Conservation (phyloP, 2,888 invertebrate genomes). For the Euphydryas editha region DNA sequence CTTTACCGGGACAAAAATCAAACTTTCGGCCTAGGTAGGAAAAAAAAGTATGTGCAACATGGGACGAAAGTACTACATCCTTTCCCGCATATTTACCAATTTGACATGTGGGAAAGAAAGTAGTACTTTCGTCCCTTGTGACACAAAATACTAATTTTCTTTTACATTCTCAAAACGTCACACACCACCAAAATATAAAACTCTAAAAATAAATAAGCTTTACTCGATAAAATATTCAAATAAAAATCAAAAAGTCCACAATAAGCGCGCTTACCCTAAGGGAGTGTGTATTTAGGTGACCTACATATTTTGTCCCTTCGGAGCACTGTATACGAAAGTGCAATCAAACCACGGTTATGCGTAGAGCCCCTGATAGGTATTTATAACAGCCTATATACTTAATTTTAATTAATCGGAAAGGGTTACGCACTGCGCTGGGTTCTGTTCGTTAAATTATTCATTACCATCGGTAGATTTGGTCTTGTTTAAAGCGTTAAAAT, state of each 20-base stretch:
- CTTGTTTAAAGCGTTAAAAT: not conserved
- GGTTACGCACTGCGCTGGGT: not conserved
- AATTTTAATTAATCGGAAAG: constrained; percentile 32
- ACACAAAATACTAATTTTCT: too few species aligned
- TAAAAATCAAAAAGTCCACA: not conserved
- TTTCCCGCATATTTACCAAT: too few species aligned
- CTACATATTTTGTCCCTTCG: constrained; percentile 65
- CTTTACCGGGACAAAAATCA: too few species aligned
- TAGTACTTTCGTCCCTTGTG: too few species aligned
- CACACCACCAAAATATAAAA: not conserved
- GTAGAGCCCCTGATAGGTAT: constrained; percentile 40
- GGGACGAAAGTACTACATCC: too few species aligned
- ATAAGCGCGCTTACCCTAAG: constrained; percentile 31
- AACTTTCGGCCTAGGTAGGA: too few species aligned
- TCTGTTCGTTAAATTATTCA: not conserved
- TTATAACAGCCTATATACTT: constrained; percentile 29
- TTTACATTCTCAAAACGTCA: too few species aligned
- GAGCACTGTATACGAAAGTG: constrained; percentile 69
- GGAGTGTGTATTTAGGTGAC: constrained; percentile 47
- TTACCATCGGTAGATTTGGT: not conserved
- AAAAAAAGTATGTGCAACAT: too few species aligned
- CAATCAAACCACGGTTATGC: constrained; percentile 65
- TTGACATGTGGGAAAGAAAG: too few species aligned
- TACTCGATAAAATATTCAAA: not conserved
- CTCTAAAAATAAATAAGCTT: too few species aligned